Conservation (phyloP, 2,797 vertebrate genomes). For the Sebastiscus albofasciatus region DNA sequence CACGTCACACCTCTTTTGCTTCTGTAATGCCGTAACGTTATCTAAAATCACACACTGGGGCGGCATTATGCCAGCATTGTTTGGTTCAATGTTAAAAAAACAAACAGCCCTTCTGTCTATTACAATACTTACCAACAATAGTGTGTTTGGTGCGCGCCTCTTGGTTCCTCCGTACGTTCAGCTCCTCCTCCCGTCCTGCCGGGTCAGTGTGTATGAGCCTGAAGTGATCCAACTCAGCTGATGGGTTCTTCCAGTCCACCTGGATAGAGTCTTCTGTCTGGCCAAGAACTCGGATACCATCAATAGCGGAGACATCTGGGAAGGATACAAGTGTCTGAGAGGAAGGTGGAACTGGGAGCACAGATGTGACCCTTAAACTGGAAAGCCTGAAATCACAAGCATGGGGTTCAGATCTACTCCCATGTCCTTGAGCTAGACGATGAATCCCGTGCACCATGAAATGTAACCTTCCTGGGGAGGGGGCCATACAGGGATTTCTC, state of each 20-base stretch:
- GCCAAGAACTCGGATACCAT: slow-evolving; percentile 84
- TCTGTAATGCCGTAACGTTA: too few relatives aligned
- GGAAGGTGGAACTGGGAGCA: slow-evolving; percentile 6
- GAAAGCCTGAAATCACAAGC: slow-evolving; percentile 24
- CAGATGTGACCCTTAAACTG: slow-evolving; percentile 29
- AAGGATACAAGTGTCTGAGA: slow-evolving; percentile 28
- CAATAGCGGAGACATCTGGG: slow-evolving; percentile 79
- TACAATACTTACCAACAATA: slow-evolving; percentile 80
- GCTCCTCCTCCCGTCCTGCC: slow-evolving; percentile 76
- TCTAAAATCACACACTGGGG: too few relatives aligned
- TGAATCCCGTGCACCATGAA: background rate
- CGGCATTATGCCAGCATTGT: too few relatives aligned
- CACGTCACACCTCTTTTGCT: too few relatives aligned
- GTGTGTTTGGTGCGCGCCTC: slow-evolving; percentile 88
- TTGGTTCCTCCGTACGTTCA: slow-evolving; percentile 81
- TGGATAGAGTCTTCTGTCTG: slow-evolving; percentile 88
- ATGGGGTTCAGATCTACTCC: slow-evolving; percentile 16
- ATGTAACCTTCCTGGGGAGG: slow-evolving; percentile 4
- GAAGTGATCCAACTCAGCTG: slow-evolving; percentile 85
- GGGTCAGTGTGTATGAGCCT: slow-evolving; percentile 84
- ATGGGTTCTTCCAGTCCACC: slow-evolving; percentile 92
- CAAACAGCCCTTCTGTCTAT: background rate
- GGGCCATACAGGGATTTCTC: background rate
- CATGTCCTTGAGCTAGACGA: slow-evolving; percentile 3
- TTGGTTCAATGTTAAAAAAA: too few relatives aligned